A percentile compares a stretch with the other conserved stretches of the same genome.
phyloP scores from a whole-genome alignment of 1,140 invertebrate species.

The Theocolax elegans region DNA sequence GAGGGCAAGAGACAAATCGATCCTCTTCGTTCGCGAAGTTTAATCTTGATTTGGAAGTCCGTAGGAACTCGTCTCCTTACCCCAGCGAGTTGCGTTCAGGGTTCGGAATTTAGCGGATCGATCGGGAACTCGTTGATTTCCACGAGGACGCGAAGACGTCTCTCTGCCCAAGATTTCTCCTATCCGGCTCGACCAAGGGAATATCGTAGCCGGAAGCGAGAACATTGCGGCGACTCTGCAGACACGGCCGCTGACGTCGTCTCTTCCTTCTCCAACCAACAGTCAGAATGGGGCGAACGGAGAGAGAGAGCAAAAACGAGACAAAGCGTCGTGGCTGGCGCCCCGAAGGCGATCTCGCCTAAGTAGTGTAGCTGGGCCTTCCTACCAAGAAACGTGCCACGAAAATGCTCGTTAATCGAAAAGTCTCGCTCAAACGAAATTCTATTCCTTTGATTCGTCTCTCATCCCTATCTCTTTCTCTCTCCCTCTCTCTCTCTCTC shows the following conservation, averaged over 20 bases:
- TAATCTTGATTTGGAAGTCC: slow-evolving; percentile 38
- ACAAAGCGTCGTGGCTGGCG: background rate
- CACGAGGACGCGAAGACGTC: slow-evolving; percentile 13
- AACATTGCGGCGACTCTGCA: slow-evolving; percentile 2
- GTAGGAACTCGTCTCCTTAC: slow-evolving; percentile 22
- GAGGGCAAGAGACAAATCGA: too few species aligned
- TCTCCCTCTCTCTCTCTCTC: background rate
- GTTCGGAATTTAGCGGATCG: slow-evolving; percentile 19
- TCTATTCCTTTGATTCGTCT: too few species aligned
- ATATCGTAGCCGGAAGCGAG: slow-evolving; percentile 26
- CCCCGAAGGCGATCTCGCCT: slow-evolving; percentile 17
- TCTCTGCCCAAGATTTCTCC: background rate
- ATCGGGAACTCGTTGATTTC: slow-evolving; percentile 32
- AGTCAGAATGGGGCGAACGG: background rate
- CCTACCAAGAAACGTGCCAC: background rate
- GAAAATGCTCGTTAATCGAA: slow-evolving; percentile 36
- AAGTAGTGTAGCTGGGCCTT: slow-evolving; percentile 21
- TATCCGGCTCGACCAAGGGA: background rate
- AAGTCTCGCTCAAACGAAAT: slow-evolving; percentile 23
- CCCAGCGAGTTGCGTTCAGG: too few species aligned
- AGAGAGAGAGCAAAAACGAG: slow-evolving; percentile 17
- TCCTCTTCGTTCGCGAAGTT: slow-evolving; percentile 4
- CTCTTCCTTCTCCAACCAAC: background rate
- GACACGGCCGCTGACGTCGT: slow-evolving; percentile 19
- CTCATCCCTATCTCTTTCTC: background rate